Conservation (phyloP, 2,888 invertebrate species). For the Noctua janthina region DNA sequence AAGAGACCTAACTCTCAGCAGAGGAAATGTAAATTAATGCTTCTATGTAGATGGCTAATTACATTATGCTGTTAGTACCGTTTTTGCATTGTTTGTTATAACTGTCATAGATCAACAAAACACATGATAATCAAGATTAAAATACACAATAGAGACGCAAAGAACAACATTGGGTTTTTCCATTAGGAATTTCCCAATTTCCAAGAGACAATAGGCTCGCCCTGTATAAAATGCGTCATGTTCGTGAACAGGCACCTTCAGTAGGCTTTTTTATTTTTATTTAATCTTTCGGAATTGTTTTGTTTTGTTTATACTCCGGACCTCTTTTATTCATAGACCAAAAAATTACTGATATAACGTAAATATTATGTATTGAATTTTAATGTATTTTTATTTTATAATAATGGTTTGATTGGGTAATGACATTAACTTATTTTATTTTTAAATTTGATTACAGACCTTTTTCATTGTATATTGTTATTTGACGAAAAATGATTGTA, state of each 20-base stretch:
- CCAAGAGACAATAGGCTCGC: no score
- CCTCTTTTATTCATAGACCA: background rate
- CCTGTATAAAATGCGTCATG: background rate
- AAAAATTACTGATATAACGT: background rate
- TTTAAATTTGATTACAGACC: no score
- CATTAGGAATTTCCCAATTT: background rate
- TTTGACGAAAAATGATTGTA: no score
- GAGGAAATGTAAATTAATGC: background rate
- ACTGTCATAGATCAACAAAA: background rate
- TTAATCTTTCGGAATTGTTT: background rate
- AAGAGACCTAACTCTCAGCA: background rate
- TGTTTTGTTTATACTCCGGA: background rate
- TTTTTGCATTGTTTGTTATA: background rate
- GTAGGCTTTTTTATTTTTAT: background rate
- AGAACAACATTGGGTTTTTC: background rate
- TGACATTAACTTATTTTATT: no score
- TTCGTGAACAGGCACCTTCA: background rate
- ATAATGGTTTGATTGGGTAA: no score
- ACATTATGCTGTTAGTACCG: background rate
- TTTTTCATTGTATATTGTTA: no score
- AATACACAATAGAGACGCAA: background rate
- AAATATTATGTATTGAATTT: no score
- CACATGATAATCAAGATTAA: background rate
- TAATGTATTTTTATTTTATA: no score
- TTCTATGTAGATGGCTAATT: background rate